Conservation (phyloP, 2,797 vertebrate genomes). For the Eupleurogrammus muticus region DNA sequence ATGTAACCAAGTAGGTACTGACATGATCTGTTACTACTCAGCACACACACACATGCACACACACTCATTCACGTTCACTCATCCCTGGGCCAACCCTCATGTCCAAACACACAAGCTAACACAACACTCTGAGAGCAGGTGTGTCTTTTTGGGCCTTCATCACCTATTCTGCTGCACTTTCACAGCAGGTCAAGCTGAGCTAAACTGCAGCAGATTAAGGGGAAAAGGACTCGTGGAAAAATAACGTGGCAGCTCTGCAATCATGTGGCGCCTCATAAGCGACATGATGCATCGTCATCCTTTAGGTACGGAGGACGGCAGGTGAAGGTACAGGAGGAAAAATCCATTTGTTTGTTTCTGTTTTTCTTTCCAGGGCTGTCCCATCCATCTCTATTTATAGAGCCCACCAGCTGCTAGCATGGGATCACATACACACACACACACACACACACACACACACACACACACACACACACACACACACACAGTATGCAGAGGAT, state of each 20-base stretch:
- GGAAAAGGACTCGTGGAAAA: slow-evolving; percentile 1
- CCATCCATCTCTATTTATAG: slow-evolving; percentile 59
- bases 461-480: slow-evolving; percentile 10
- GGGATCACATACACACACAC: slow-evolving; percentile 60
- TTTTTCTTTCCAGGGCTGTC: slow-evolving; percentile 39
- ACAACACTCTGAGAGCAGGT: slow-evolving; percentile 10
- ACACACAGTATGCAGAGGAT: slow-evolving; percentile 54
- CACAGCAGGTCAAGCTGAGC: neutral
- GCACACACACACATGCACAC: neutral
- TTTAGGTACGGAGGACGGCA: neutral
- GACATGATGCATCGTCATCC: neutral
- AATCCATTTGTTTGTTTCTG: too few species aligned
- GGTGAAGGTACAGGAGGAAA: too few species aligned
- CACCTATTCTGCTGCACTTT: slow-evolving; percentile 7
- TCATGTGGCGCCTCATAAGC: neutral
- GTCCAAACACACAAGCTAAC: slow-evolving; percentile 15
- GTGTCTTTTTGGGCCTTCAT: slow-evolving; percentile 9
- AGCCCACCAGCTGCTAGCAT: slow-evolving; percentile 64
- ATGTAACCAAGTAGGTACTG: slow-evolving; percentile 39
- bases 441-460: slow-evolving; percentile 65
- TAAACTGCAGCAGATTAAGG: slow-evolving; percentile 23
- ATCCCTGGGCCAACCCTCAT: neutral
- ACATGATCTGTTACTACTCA: slow-evolving; percentile 54
- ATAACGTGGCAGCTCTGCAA: neutral
- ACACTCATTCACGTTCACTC: slow-evolving; percentile 8